Evolutionary conservation across 2,797 vertebrate genomes (phyloP).

Genomic region (Peromyscus eremicus): DNA sequence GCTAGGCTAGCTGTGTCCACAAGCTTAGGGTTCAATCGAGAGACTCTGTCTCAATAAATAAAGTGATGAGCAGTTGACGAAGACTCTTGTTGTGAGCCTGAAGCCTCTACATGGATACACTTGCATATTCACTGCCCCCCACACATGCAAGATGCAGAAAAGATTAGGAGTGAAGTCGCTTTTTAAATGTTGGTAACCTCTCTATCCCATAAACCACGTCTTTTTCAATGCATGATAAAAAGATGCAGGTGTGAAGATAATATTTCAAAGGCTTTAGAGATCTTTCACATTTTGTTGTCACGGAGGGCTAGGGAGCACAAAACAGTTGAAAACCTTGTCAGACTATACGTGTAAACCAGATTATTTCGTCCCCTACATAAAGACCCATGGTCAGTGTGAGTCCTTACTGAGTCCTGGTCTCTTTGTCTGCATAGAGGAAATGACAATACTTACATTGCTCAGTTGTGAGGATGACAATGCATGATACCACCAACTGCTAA

Average conservation of each 20-base stretch:
- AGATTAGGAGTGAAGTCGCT: neutral
- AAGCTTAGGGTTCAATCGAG: neutral
- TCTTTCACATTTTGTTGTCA: neutral
- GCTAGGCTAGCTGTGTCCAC: neutral
- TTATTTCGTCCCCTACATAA: neutral
- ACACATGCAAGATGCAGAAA: neutral
- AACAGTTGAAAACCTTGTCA: neutral
- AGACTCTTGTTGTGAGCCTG: neutral
- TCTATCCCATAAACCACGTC: neutral
- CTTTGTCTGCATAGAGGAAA: neutral
- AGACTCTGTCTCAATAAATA: neutral
- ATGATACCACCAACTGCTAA: neutral
- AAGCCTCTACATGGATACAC: neutral
- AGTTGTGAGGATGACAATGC: neutral
- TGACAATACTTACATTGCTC: neutral
- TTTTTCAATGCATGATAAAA: conserved; percentile 17
- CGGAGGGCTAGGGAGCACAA: neutral
- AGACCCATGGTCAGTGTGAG: neutral
- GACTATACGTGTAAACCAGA: neutral
- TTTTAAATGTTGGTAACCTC: neutral
- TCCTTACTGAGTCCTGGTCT: neutral
- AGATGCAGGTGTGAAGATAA: neutral
- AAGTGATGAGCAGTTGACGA: neutral
- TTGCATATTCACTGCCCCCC: too few relatives aligned
- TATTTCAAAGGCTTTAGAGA: neutral